Evolutionary conservation across 1,140 invertebrate genomes (phyloP).

Genomic region (Papilio machaon): DNA sequence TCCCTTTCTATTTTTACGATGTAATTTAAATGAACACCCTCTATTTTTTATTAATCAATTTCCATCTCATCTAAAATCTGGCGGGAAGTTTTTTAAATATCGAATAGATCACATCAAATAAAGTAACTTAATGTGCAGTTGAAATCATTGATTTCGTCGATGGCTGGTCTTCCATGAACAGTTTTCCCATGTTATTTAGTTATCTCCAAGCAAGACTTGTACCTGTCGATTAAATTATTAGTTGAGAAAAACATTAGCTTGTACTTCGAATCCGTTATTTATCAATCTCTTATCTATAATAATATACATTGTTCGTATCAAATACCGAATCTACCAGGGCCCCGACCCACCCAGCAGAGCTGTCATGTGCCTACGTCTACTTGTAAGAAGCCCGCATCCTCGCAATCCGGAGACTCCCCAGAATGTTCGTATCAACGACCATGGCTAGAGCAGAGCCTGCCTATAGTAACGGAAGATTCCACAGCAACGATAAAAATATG

Average conservation of each 20-base stretch:
- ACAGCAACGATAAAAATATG: too few species aligned
- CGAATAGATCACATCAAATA: not conserved
- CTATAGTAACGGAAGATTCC: too few species aligned
- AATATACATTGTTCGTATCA: too few species aligned
- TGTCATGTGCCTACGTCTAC: too few species aligned
- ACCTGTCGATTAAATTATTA: conserved; percentile 7
- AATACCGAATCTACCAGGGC: too few species aligned
- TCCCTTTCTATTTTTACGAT: too few species aligned
- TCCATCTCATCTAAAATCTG: not conserved
- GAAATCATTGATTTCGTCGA: not conserved
- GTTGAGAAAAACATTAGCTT: conserved; percentile 4
- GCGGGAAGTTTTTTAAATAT: not conserved
- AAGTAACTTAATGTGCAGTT: not conserved
- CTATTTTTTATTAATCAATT: too few species aligned
- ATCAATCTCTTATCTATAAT: conserved; percentile 23
- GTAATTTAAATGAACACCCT: not conserved
- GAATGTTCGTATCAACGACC: too few species aligned
- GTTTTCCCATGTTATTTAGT: conserved; percentile 9
- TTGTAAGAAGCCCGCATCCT: too few species aligned
- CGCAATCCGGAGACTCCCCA: too few species aligned
- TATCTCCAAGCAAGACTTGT: not conserved
- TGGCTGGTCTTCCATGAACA: not conserved
- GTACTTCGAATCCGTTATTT: conserved; percentile 19
- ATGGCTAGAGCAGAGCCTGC: too few species aligned
- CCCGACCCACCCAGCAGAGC: too few species aligned